Evolutionary conservation across 2,888 invertebrate species (phyloP), one percentile per base, ranked within the genome.

Genomic region (Mythimna vitellina): DNA sequence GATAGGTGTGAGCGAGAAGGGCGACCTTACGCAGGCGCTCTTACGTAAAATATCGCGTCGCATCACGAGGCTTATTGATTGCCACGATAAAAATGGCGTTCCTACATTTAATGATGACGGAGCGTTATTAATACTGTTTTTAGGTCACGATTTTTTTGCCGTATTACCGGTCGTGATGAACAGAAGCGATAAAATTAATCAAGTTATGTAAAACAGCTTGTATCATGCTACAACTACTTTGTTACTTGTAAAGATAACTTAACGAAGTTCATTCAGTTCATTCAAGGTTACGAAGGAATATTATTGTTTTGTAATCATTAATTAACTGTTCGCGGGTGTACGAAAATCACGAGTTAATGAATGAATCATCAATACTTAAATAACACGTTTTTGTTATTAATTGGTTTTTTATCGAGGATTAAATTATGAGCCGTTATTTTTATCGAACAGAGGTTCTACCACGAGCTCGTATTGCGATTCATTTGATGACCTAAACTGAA

Each of bases 121-220:
- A 56, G 5, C 67, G 67, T 67, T 54, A 35, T 56, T 46, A 69
- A 70, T 57, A 32, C 35, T 35, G 56, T 57, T 49, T n/a, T n/a
- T 20, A 10, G n/a, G 42, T 25, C 53, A 32, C 73, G 73, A 73
- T 61, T 60, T 53, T 73, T 72, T 42, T 71, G 51, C 22, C 70
- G 72, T 32, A 58, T 51, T 72, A 57, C 3, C 57, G 38, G 22
- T 20, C 6, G 51, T 42, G 38, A 20, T 10, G 20, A 14, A 53
- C 2, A 1, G n/a, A 61, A 61, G 22, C 61, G 22, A 1, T 61
- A 2, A 7, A 17, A 25, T 42, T n/a, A 42, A 68, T 68, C 8
- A 17, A 12, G 38, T 8, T 29, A 46, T 14, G 20, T 7, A 6
- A 49, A 68, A n/a, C 3, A 42, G 6, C 10, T n/a, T n/a, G 12